These are phyloP conservation scores for Brachynemurus nebulosus DNA, from an alignment of 2,888 invertebrate genomes.

Conservation along the genomic window DNA sequence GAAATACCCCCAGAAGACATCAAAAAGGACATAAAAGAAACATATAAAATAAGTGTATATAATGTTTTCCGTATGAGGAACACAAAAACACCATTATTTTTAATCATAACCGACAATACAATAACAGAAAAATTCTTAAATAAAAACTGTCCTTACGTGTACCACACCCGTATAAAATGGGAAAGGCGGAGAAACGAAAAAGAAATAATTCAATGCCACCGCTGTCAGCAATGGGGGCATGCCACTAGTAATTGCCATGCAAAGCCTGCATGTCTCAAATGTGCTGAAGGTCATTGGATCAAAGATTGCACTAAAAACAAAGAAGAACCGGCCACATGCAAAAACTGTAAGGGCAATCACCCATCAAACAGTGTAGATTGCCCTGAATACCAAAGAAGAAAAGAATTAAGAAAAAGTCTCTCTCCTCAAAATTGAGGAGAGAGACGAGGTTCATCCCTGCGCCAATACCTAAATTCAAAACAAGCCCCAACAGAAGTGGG, in stretches of 20 bases:
- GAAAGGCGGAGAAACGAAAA: constrained; percentile 18
- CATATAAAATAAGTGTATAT: not conserved
- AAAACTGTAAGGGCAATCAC: constrained; percentile 21
- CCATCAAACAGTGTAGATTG: constrained; percentile 20
- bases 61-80: not conserved
- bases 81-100: not conserved
- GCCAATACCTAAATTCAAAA: not conserved
- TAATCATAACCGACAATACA: not conserved
- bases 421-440: not conserved
- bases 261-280: constrained; percentile 19
- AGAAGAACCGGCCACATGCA: constrained; percentile 20
- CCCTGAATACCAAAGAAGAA: constrained; percentile 14
- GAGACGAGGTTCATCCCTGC: not conserved
- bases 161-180: constrained; percentile 15
- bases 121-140: not conserved
- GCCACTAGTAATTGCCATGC: constrained; percentile 20
- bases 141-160: not conserved
- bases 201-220: constrained; percentile 20
- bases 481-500: no score
- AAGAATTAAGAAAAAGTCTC: constrained; percentile 7
- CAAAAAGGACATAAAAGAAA: not conserved
- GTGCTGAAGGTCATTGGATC: constrained; percentile 20
- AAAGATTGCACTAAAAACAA: constrained; percentile 19
- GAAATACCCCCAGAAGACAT: not conserved
- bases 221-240: constrained; percentile 23